Base-by-base conservation (phyloP, 2,113 vertebrate genomes). In the Aspidoscelis tigris region DNA sequence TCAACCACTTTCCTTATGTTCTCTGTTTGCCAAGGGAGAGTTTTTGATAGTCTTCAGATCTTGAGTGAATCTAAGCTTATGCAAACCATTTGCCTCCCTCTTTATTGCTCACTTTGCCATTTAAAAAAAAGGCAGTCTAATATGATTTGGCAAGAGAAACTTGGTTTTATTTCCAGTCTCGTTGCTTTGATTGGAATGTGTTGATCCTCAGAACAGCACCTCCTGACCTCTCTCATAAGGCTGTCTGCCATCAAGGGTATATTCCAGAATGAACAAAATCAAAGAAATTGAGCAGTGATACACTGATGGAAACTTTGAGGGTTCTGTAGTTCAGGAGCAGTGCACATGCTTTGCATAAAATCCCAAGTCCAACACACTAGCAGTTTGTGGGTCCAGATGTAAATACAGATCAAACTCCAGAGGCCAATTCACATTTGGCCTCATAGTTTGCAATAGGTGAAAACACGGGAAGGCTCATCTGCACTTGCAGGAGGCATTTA, bases 161-260 rank as follows among this genome's bases (percentile, higher is more conserved):
- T 88, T 92, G 92, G 89, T 93, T 95, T 94, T 90, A 92, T 89
- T 91, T 84, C 72, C 73, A 88, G 87, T 78, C 89, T 82, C 90
- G 87, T 88, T 84, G 58, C 58, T 58, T 82, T 76, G 68, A 87
- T 84, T 91, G 93, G 88, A 55, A 53, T 88, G 85, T 77, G 33
- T 83, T 89, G 90, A 85, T 88, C 83, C 91, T 87, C 85, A 93
- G 90, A 93, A 88, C 92, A 1, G 24, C 86, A 90, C 87, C 84
- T 83, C 85, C 55, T 94, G 93, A 91, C 81, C 47, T 0, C 69
- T 58, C 55, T 77, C 90, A 92, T 92, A 91, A 94, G 90, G 70
- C 89, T 87, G 86, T 84, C 86, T 90, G 81, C 85, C 76, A 73
- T 88, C 81, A 88, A 88, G 84, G 89, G 86, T 73, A 53, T 84